Base-by-base conservation (phyloP, 2,797 vertebrate genomes). In the Lagorchestes hirsutus region DNA sequence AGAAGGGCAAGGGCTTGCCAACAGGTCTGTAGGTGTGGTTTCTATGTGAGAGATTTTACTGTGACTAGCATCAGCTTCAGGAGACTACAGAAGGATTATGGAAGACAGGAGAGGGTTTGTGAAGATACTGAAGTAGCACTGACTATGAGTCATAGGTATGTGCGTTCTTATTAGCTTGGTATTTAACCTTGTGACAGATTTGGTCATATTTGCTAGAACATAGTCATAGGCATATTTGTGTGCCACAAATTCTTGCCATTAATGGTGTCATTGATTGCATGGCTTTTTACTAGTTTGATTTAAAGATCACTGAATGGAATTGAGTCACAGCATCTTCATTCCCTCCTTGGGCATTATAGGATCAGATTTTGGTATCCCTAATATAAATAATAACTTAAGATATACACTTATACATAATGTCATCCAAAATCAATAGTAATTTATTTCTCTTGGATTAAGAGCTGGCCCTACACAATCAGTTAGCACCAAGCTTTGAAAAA, bases 371-470 rank as follows among this genome's bases (percentile, higher is more conserved):
- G 90, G n/a, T 57, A 91, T 96, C 46, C 87, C 29, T 67, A 93
- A 95, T 92, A 94, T 57, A 96, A 96, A 62, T 94, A 96, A 74
- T 96, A 97, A 90, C 90, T 90, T 96, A 96, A 82, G 54, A 18
- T 54, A 93, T 91, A 40, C 34, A 55, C 40, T 92, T 90, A 93
- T 92, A 93, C 55, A 10, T 94, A 94, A 92, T 92, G 52, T 97
- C 59, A 96, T 34, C 74, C 91, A 94, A 96, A 97, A 95, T 97
- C 54, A 96, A 95, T 93, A 95, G 56, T 62, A 95, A 94, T 90
- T 59, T 93, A 90, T 93, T 96, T 94, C 58, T 96, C 55, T 92
- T 91, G 1, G 2, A 94, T 4, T 90, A 13, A 1, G 14, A 96
- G 16, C 29, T 52, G 54, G 67, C 93, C 40, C 55, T 55, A 58